A percentile compares a stretch with the other conserved stretches of the same genome.
These are phyloP conservation scores for Choreutis nemorana DNA, from an alignment of 2,888 invertebrate genomes.

Conservation along the genomic window DNA sequence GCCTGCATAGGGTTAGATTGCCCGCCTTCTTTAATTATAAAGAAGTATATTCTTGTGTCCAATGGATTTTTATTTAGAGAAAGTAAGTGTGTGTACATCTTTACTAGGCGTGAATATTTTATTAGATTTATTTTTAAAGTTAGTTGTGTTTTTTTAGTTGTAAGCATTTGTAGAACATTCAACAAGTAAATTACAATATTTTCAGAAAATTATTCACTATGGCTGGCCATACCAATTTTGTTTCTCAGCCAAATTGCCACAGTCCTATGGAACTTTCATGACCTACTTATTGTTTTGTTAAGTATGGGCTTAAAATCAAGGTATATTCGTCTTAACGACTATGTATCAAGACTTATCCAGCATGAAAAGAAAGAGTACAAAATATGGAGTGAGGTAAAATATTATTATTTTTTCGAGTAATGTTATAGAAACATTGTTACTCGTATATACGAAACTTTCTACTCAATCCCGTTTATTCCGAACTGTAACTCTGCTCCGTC, in stretches of 20 bases:
- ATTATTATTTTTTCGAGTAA: constrained; percentile 2
- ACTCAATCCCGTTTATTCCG: no score
- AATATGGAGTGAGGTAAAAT: constrained; percentile 15
- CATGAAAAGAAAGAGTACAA: constrained; percentile 17
- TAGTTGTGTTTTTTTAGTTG: neutral
- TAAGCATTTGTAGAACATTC: no score
- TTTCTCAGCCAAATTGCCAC: constrained; percentile 64
- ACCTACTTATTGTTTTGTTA: constrained; percentile 71
- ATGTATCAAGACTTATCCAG: constrained; percentile 20
- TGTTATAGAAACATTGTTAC: no score
- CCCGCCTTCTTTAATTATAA: constrained; percentile 20
- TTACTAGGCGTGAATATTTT: no score
- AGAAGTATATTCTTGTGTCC: constrained; percentile 28
- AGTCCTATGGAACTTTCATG: constrained; percentile 75
- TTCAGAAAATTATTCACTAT: constrained; percentile 32
- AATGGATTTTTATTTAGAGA: constrained; percentile 48
- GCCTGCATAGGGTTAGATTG: constrained; percentile 43
- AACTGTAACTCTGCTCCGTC: no score
- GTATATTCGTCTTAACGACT: constrained; percentile 68
- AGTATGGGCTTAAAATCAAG: constrained; percentile 71
- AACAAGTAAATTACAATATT: no score
- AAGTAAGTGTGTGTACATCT: constrained; percentile 39
- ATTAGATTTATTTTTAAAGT: neutral
- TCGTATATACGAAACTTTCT: no score
- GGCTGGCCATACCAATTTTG: constrained; percentile 30